These are phyloP conservation scores for Otolemur crassicaudatus DNA, from an alignment of 2,797 vertebrate genomes.

Conservation along the genomic window DNA sequence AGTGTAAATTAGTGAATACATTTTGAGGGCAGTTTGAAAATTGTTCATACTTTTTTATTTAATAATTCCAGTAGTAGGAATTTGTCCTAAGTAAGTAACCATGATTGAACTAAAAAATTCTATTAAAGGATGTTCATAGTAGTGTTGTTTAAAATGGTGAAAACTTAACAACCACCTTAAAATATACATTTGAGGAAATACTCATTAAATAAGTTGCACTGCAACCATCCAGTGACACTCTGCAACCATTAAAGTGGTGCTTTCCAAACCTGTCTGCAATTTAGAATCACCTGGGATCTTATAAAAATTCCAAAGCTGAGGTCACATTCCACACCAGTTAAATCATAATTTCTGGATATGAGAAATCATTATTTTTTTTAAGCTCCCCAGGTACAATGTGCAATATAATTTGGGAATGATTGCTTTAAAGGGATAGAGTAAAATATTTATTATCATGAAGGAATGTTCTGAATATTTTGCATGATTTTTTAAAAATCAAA, in stretches of 20 bases:
- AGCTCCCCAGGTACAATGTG: neutral
- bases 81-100: neutral
- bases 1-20: neutral
- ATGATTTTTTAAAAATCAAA: neutral
- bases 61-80: neutral
- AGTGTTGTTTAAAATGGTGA: constrained; percentile 9
- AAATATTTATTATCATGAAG: neutral
- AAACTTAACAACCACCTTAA: neutral
- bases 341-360: neutral
- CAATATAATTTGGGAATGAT: neutral
- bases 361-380: constrained; percentile 27
- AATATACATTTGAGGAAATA: neutral
- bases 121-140: neutral
- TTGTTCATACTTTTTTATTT: neutral
- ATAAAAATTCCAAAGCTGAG: neutral
- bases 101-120: neutral
- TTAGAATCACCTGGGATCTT: neutral
- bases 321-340: neutral
- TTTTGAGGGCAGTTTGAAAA: neutral
- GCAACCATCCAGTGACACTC: neutral
- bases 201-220: constrained; percentile 15
- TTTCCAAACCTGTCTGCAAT: neutral
- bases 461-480: neutral
- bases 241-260: neutral
- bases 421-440: neutral